Evolutionary conservation across 2,113 vertebrate genomes (phyloP).

Genomic region (Chloropsis hardwickii): DNA sequence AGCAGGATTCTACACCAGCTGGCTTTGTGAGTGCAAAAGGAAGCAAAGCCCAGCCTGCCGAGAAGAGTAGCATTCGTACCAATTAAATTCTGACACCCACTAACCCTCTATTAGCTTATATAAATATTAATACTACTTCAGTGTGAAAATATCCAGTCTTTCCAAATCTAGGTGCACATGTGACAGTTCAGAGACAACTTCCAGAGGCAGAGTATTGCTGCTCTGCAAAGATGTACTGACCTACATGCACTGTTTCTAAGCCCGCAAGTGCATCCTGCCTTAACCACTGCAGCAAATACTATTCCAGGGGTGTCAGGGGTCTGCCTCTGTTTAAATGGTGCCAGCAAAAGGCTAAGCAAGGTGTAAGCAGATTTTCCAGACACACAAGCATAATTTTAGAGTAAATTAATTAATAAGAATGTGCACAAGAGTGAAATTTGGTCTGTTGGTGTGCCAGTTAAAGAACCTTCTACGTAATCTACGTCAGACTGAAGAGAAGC

Average conservation of each 20-base stretch:
- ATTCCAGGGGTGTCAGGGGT: neutral
- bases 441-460: neutral
- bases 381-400: neutral
- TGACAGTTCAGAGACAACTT: neutral
- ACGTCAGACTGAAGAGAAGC: neutral
- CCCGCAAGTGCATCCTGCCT: neutral
- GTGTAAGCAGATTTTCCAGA: neutral
- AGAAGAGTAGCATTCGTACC: neutral
- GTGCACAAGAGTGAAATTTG: neutral
- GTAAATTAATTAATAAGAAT: neutral
- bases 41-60: neutral
- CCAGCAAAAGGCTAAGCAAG: neutral
- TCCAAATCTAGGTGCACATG: neutral
- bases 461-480: neutral
- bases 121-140: neutral
- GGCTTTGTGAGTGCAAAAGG: neutral
- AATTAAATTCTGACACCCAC: neutral
- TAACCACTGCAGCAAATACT: neutral
- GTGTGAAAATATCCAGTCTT: neutral
- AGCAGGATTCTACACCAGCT: neutral
- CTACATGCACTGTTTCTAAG: neutral
- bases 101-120: neutral
- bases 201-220: neutral
- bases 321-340: neutral
- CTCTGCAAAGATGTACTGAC: neutral